Evolutionary conservation across 2,113 vertebrate genomes (phyloP).

Genomic region (Benitochromis conjunctus): DNA sequence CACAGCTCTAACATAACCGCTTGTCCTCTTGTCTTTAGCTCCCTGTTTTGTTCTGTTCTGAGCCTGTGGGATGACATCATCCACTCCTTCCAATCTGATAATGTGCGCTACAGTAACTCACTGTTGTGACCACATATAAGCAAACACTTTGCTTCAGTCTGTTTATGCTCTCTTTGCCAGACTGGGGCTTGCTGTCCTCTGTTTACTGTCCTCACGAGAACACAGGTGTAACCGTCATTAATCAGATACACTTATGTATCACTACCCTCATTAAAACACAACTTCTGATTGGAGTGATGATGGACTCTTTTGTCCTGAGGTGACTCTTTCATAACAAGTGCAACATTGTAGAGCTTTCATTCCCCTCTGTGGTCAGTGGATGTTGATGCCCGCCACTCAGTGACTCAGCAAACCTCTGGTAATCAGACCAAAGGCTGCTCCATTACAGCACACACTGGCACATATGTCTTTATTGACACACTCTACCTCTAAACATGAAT

Average conservation of each 20-base stretch:
- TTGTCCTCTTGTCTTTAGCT: not conserved
- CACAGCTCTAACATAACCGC: not conserved
- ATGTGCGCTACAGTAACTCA: not conserved
- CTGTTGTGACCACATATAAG: not conserved
- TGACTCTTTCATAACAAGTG: conserved; percentile 55
- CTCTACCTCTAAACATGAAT: not conserved
- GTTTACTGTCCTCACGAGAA: not conserved
- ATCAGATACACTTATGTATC: not conserved
- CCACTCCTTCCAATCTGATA: conserved; percentile 3
- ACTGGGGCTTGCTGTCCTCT: not conserved
- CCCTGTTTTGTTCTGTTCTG: not conserved
- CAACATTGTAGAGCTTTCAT: conserved; percentile 34
- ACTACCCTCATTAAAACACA: not conserved
- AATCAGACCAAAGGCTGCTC: not conserved
- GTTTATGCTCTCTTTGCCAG: not conserved
- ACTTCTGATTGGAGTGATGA: not conserved
- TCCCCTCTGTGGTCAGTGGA: not conserved
- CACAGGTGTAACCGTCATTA: not conserved
- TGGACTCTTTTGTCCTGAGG: not conserved
- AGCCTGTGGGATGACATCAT: not conserved
- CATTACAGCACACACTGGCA: not conserved
- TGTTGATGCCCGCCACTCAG: conserved; percentile 3
- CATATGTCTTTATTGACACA: not conserved
- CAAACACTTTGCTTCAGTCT: not conserved
- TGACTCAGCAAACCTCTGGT: not conserved